phyloP scores from a whole-genome alignment of 2,888 invertebrate genomes.

The Erebia aethiops region DNA sequence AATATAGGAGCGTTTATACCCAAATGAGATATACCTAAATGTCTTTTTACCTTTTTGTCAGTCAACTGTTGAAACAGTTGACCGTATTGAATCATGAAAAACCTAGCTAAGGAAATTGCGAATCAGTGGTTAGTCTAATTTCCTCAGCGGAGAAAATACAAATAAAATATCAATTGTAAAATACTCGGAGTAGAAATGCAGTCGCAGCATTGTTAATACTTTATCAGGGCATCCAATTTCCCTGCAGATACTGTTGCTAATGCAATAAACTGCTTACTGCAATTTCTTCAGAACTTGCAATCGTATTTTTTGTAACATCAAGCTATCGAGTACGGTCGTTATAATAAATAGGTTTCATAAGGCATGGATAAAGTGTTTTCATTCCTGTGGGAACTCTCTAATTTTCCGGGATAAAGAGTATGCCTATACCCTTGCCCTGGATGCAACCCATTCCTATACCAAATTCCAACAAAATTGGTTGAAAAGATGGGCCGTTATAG shows the following conservation, averaged over 20 bases:
- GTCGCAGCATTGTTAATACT: slow-evolving; percentile 23
- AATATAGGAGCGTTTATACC: too few relatives aligned
- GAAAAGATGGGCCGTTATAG: too few relatives aligned
- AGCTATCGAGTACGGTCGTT: not conserved
- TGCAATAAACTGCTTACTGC: slow-evolving; percentile 19
- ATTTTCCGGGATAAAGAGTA: too few relatives aligned
- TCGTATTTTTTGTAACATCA: slow-evolving; percentile 5
- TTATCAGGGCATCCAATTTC: slow-evolving; percentile 23
- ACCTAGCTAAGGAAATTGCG: slow-evolving; percentile 15
- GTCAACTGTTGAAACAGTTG: too few relatives aligned
- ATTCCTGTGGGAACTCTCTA: too few relatives aligned
- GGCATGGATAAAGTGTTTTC: too few relatives aligned
- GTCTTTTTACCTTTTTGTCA: too few relatives aligned
- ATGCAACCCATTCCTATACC: too few relatives aligned
- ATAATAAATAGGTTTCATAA: not conserved
- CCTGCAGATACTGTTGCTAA: slow-evolving; percentile 22
- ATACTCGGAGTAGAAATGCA: slow-evolving; percentile 24
- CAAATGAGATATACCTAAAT: too few relatives aligned
- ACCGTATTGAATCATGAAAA: not conserved
- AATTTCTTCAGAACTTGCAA: slow-evolving; percentile 12
- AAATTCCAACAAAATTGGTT: too few relatives aligned
- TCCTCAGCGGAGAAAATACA: slow-evolving; percentile 10
- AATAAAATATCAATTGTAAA: slow-evolving; percentile 19
- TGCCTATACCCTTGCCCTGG: too few relatives aligned
- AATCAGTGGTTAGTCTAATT: slow-evolving; percentile 10